Conservation (phyloP, 2,797 vertebrate species). For the Cyclopterus lumpus region DNA sequence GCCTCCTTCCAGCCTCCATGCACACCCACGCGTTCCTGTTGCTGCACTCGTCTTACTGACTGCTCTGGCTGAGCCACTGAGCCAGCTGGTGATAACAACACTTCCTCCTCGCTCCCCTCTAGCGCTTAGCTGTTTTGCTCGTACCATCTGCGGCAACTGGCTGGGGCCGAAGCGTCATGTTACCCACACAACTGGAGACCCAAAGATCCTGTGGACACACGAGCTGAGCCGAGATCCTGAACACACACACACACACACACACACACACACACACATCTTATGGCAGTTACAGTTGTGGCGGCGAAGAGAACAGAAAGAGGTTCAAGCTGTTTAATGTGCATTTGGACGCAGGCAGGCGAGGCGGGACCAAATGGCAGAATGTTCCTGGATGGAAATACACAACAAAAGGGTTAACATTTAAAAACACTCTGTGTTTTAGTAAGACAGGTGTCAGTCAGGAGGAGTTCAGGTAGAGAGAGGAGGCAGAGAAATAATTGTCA, state of each 20-base stretch:
- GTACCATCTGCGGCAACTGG: constrained; percentile 75
- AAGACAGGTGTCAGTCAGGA: not conserved
- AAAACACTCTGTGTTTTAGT: not conserved
- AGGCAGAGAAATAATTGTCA: constrained; percentile 7
- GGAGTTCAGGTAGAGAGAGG: constrained; percentile 4
- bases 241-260: constrained; percentile 25
- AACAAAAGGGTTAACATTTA: constrained; percentile 50
- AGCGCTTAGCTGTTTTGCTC: constrained; percentile 63
- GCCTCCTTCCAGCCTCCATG: constrained; percentile 56
- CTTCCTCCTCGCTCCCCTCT: constrained; percentile 75
- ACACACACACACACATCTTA: constrained; percentile 15
- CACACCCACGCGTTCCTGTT: constrained; percentile 77
- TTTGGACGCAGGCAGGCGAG: constrained; percentile 36
- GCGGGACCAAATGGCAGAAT: constrained; percentile 45
- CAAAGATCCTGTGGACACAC: constrained; percentile 54
- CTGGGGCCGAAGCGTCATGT: constrained; percentile 63
- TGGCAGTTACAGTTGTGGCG: constrained; percentile 37
- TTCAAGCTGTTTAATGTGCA: constrained; percentile 35
- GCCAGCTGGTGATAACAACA: constrained; percentile 79
- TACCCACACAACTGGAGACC: constrained; percentile 74
- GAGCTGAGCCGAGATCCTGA: constrained; percentile 25
- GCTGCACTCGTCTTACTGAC: constrained; percentile 63
- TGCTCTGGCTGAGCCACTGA: constrained; percentile 61
- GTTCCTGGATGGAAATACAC: constrained; percentile 55
- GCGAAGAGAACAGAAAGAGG: constrained; percentile 27